Base-by-base conservation (phyloP, 2,888 invertebrate genomes). In the Phytoseiulus persimilis region DNA sequence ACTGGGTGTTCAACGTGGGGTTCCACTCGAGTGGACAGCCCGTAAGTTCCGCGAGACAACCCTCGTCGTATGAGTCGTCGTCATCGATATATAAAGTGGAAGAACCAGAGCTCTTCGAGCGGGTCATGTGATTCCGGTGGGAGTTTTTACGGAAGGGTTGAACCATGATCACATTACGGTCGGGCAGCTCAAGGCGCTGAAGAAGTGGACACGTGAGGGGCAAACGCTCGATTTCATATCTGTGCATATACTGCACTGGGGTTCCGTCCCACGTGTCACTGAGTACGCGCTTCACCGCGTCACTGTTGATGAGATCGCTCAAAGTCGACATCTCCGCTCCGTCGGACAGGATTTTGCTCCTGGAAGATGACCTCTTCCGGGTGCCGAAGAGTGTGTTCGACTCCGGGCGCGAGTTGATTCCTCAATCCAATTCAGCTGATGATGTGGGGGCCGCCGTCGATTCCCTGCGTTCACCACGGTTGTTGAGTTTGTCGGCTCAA, bases 1-100 rank as follows among this genome's bases (percentile, higher is more conserved):
- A 32, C 32, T 87, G 87, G 39, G 87, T 87, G 87, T 87, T 87
- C 39, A 87, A 45, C 14, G 39, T 45, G 45, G 87, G 87, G 32
- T 33, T 87, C 87, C 87, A 87, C 45, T 87, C 87, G 31, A 87
- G 33, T n/a, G 87, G 87, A 87, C 87, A 87, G 32, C 87, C 87
- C n/a, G 87, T 87, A 9, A 87, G 87, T 39, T 87, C 87, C 23
- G 87, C 87, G 33, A 87, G 87, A 87, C 87, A 87, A 39, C 87
- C 87, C 87, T 87, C 87, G 39, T 87, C 87, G 23, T 39, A 45
- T 23, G 87, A 87, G 33, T 87, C 87, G 32, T 87, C 87, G 45
- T 87, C 87, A 45, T 87, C 87, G 33, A 87, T 87, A 18, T 87
- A 87, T 39, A 87, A 33, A 14, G 87, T 87, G 9, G 87, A 87